A percentile compares a stretch with the other conserved stretches of the same genome.
phyloP scores from a whole-genome alignment of 2,797 vertebrate species.

The Simalia tracyae region DNA sequence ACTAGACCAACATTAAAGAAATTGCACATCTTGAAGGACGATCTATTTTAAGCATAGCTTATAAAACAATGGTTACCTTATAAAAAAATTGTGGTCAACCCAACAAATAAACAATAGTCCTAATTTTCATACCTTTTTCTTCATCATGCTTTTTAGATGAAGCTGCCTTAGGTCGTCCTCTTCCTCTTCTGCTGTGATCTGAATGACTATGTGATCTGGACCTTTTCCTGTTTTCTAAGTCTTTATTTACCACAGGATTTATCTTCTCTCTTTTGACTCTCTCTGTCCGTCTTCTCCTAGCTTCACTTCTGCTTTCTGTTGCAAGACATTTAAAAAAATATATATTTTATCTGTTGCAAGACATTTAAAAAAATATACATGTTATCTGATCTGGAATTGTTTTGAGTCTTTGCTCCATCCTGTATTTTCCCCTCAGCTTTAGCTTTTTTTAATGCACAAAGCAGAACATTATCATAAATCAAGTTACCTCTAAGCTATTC shows the following conservation, averaged over 20 bases:
- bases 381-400: background rate
- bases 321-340: conserved; percentile 53
- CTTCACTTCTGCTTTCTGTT: conserved; percentile 88
- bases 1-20: no score
- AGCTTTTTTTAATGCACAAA: background rate
- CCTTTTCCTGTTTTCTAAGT: conserved; percentile 89
- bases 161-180: conserved; percentile 90
- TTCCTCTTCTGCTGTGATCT: conserved; percentile 89
- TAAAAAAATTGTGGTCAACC: background rate
- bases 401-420: background rate
- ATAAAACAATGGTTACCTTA: background rate
- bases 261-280: conserved; percentile 90
- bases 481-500: background rate
- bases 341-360: conserved; percentile 34
- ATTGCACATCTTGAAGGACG: no score
- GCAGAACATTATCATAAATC: background rate
- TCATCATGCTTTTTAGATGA: conserved; percentile 93
- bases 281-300: conserved; percentile 91
- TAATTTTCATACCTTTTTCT: conserved; percentile 85
- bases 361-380: conserved; percentile 35
- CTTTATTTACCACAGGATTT: conserved; percentile 83
- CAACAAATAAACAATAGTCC: background rate
- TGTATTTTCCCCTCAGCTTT: background rate
- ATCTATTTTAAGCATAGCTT: no score
- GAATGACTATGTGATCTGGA: conserved; percentile 92